Evolutionary conservation across 1,140 invertebrate species (phyloP).

Genomic region (Gerris buenoi): DNA sequence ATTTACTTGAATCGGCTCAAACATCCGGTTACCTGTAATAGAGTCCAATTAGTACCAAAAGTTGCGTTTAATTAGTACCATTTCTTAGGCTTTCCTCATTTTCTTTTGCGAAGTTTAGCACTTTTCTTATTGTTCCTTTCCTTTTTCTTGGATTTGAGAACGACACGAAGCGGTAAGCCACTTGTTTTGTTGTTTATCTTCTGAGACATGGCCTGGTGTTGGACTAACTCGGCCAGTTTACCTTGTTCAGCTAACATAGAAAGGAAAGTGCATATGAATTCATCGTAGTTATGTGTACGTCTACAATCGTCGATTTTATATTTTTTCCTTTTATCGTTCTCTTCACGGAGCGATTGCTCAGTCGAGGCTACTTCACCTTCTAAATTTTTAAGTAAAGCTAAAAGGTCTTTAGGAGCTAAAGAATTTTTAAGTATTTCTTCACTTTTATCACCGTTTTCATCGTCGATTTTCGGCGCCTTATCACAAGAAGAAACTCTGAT

Average conservation of each 20-base stretch:
- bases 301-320: slow-evolving; percentile 79
- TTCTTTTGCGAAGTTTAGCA: not conserved
- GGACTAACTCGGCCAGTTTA: slow-evolving; percentile 76
- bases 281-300: slow-evolving; percentile 87
- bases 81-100: too few species aligned
- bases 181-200: slow-evolving; percentile 12
- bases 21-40: too few species aligned
- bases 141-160: slow-evolving; percentile 1
- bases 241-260: slow-evolving; percentile 91
- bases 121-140: not conserved
- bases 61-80: too few species aligned
- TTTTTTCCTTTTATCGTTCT: slow-evolving; percentile 88
- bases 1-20: too few species aligned
- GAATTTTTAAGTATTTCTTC: slow-evolving; percentile 38
- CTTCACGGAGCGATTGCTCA: slow-evolving; percentile 77
- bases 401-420: slow-evolving; percentile 65
- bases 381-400: slow-evolving; percentile 70
- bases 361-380: slow-evolving; percentile 72
- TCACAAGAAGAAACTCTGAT: slow-evolving; percentile 40
- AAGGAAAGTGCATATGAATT: slow-evolving; percentile 91
- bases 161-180: slow-evolving; percentile 3
- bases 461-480: slow-evolving; percentile 27
- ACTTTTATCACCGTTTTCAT: slow-evolving; percentile 4
- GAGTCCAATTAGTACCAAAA: too few species aligned
- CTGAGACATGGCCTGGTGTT: slow-evolving; percentile 41